Percentiles rank a stretch among this genome's conserved stretches.
Evolutionary conservation across 2,888 invertebrate species (phyloP).

Genomic region (Tryphoninae sp.): DNA sequence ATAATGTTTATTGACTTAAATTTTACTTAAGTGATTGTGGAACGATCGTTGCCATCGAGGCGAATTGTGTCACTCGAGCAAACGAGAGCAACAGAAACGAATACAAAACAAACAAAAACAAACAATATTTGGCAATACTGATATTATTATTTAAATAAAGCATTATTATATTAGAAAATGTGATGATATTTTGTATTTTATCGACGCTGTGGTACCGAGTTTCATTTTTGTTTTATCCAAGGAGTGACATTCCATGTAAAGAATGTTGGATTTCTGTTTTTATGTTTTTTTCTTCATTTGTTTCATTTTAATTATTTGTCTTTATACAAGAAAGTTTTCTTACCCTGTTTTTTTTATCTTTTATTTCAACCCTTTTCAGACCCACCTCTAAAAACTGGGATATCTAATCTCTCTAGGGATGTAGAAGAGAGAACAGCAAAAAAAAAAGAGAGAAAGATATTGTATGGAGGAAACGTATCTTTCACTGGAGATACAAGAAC

Average conservation of each 20-base stretch:
- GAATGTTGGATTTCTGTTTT: not conserved
- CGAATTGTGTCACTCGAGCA: slow-evolving; percentile 56
- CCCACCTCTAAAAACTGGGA: slow-evolving; percentile 76
- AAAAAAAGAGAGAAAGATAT: slow-evolving; percentile 21
- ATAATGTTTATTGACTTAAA: slow-evolving; percentile 51
- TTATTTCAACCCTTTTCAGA: slow-evolving; percentile 79
- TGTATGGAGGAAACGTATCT: not conserved
- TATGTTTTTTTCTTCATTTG: not conserved
- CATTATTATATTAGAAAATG: slow-evolving; percentile 66
- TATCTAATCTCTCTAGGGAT: slow-evolving; percentile 41
- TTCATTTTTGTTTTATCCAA: slow-evolving; percentile 2
- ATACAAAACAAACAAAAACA: slow-evolving; percentile 31
- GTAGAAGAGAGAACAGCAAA: slow-evolving; percentile 16
- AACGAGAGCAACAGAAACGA: slow-evolving; percentile 12
- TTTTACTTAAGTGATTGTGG: slow-evolving; percentile 51
- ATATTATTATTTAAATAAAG: slow-evolving; percentile 70
- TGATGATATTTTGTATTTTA: slow-evolving; percentile 47
- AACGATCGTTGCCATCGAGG: slow-evolving; percentile 53
- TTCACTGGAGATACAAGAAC: slow-evolving; percentile 36
- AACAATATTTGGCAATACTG: slow-evolving; percentile 68
- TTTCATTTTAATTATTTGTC: slow-evolving; percentile 32
- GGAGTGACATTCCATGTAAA: no score
- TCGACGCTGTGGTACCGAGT: slow-evolving; percentile 59
- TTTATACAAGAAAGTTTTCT: slow-evolving; percentile 68
- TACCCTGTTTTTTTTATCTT: slow-evolving; percentile 70